Conservation (phyloP, 1,140 invertebrate species). For the Aplysia californica region DNA sequence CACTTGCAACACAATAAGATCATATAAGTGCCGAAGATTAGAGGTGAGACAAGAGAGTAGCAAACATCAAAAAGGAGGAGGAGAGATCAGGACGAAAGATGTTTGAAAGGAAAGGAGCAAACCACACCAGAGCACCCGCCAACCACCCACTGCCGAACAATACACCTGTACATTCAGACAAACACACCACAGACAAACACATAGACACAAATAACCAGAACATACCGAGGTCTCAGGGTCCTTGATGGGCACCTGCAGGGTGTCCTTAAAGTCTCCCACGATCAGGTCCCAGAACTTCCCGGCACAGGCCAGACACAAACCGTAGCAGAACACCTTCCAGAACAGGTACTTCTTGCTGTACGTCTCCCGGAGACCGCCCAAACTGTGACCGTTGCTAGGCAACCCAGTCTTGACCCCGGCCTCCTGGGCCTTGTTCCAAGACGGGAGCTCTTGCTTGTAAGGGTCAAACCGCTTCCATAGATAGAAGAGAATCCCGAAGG, state of each 20-base stretch:
- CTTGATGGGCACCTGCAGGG: constrained; percentile 43
- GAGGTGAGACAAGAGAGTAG: no score
- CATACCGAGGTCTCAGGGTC: constrained; percentile 42
- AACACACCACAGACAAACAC: background rate
- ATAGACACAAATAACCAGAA: background rate
- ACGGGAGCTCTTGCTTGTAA: constrained; percentile 34
- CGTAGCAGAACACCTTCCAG: constrained; percentile 54
- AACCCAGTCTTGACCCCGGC: background rate
- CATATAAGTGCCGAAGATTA: no score
- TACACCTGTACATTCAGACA: background rate
- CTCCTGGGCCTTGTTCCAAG: constrained; percentile 28
- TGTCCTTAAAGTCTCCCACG: constrained; percentile 40
- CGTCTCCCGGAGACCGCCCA: constrained; percentile 3
- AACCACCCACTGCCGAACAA: no score
- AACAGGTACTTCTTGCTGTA: constrained; percentile 53
- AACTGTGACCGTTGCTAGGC: constrained; percentile 32
- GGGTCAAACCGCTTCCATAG: constrained; percentile 49
- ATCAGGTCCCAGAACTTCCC: constrained; percentile 51
- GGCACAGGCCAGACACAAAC: constrained; percentile 43
- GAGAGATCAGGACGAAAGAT: no score
- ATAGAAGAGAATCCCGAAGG: constrained; percentile 50
- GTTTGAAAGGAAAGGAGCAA: no score
- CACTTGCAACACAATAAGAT: no score
- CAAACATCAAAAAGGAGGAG: no score
- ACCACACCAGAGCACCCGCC: no score